Evolutionary conservation across 2,888 invertebrate genomes (phyloP).

Genomic region (Metopia argyrocephala): DNA sequence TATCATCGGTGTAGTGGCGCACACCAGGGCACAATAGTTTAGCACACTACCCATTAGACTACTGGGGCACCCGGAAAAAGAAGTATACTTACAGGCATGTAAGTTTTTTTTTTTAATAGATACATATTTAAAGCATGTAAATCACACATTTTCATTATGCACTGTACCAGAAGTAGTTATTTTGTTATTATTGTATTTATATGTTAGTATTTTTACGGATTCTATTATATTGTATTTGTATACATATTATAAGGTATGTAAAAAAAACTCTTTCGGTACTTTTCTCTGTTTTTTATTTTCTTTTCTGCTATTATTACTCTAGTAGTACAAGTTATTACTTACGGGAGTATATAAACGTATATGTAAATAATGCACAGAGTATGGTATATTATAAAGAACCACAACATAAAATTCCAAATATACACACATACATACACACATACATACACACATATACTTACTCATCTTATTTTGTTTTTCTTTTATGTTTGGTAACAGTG

Average conservation of each 20-base stretch:
- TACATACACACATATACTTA: neutral
- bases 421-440: neutral
- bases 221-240: no score
- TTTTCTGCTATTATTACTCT: neutral
- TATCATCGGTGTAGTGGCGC: no score
- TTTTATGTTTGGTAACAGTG: neutral
- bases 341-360: neutral
- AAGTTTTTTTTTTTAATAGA: no score
- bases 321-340: slow-evolving; percentile 13
- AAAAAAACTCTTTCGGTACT: slow-evolving; percentile 10
- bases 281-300: slow-evolving; percentile 4
- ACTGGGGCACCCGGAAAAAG: no score
- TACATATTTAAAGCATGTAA: no score
- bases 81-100: no score
- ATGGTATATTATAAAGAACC: neutral
- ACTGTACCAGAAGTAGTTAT: neutral
- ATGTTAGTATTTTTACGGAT: slow-evolving; percentile 58
- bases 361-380: slow-evolving; percentile 15
- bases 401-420: slow-evolving; percentile 1
- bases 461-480: neutral
- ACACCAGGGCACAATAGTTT: no score
- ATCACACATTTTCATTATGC: neutral
- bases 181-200: slow-evolving; percentile 23
- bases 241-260: no score
- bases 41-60: no score